These are phyloP conservation scores for Calameuta filiformis DNA, from an alignment of 2,888 invertebrate genomes.

Conservation along the genomic window DNA sequence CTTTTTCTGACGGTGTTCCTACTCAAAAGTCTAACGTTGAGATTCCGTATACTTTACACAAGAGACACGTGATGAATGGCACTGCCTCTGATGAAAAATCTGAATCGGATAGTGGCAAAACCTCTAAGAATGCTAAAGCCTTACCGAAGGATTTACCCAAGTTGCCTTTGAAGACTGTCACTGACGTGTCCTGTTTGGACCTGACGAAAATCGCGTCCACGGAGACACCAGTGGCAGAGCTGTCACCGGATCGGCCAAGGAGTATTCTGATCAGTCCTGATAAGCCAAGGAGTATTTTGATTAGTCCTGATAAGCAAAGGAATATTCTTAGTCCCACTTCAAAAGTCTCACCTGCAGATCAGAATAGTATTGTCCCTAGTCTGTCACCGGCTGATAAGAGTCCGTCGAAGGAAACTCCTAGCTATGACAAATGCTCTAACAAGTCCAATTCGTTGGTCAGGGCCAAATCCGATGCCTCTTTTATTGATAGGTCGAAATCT, in stretches of 20 bases:
- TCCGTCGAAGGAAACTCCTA: slow-evolving; percentile 43
- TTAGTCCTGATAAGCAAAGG: slow-evolving; percentile 51
- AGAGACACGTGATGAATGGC: slow-evolving; percentile 87
- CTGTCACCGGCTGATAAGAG: slow-evolving; percentile 49
- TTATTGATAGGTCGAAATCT: slow-evolving; percentile 43
- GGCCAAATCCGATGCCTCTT: slow-evolving; percentile 33
- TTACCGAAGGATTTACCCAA: slow-evolving; percentile 51
- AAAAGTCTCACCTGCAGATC: slow-evolving; percentile 55
- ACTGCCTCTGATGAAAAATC: slow-evolving; percentile 71
- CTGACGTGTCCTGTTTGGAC: slow-evolving; percentile 54
- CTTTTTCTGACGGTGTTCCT: slow-evolving; percentile 72
- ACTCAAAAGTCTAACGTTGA: slow-evolving; percentile 69
- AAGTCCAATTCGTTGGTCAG: slow-evolving; percentile 54
- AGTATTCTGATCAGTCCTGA: slow-evolving; percentile 48
- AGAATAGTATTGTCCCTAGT: slow-evolving; percentile 35
- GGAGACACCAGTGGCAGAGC: slow-evolving; percentile 34
- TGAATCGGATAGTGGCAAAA: slow-evolving; percentile 56
- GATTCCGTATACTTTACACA: slow-evolving; percentile 87
- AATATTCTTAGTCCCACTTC: slow-evolving; percentile 48
- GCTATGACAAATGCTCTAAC: slow-evolving; percentile 36
- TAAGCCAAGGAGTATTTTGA: slow-evolving; percentile 45
- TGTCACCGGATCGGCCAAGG: slow-evolving; percentile 66
- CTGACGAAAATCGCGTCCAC: slow-evolving; percentile 50
- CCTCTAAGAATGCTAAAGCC: slow-evolving; percentile 32
- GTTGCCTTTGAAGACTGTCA: slow-evolving; percentile 51